Evolutionary conservation across 2,888 invertebrate species (phyloP), one percentile per base, ranked within the genome.

Genomic region (Synergus laeviventris): DNA sequence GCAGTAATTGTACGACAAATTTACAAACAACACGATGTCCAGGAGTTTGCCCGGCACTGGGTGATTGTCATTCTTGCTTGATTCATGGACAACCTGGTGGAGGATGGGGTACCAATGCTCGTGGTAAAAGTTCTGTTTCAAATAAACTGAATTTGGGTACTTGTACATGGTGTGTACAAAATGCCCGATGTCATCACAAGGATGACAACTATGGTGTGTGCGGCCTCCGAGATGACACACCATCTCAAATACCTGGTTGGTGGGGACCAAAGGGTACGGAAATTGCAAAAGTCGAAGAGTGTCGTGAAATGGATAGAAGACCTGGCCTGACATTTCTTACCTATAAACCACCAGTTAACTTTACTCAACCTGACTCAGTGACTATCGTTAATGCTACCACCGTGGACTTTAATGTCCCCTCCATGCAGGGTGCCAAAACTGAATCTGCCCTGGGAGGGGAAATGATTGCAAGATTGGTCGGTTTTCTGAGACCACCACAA

Each of bases 91-190:
- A 93, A 83, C 91, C 93, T n/a, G 91, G 93, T 12, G 91, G 89
- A 31, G 90, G 90, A 21, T 89, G 89, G 81, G 92, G 90, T 16
- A 90, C 89, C 2, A 91, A 87, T 79, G 83, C 87, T 1, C 87
- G 87, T 2, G 90, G 91, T 11, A 89, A 86, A 73, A 91, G 91
- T 78, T 94, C 95, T 0, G 95, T 96, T 66, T 95, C 96, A 74
- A 94, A 95, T 83, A 96, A 96, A 87, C 90, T 96, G 75, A 95
- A 96, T 31, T 91, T 96, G 3, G 95, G 95, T 74, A 95, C 96
- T 84, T 97, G 97, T 87, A 95, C 95, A 60, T 98, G 98, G 98
- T 98, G 98, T 89, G 97, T 98, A 1, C 97, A 98, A 89, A 97
- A 97, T 87, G 97, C 97, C 0, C 93, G 96, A 60, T 98, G 98